Evolutionary conservation across 2,888 invertebrate species (phyloP).

Genomic region (Mystacides longicornis): DNA sequence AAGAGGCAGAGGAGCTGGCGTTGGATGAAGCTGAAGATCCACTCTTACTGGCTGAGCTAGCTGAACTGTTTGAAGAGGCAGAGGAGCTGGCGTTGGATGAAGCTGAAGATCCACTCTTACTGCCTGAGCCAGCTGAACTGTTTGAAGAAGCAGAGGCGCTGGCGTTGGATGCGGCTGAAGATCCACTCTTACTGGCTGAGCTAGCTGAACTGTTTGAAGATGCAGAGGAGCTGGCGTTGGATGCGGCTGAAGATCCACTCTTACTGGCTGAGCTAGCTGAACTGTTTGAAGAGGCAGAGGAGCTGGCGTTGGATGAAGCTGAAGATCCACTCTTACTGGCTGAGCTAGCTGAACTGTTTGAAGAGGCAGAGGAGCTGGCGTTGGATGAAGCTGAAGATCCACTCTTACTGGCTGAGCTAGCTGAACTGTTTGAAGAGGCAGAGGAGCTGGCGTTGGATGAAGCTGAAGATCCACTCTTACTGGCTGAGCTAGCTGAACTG

Average conservation of each 20-base stretch:
- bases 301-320: neutral
- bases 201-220: neutral
- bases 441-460: neutral
- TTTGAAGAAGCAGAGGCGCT: neutral
- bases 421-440: neutral
- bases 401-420: neutral
- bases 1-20: neutral
- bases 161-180: neutral
- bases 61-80: no score
- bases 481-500: neutral
- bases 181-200: neutral
- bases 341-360: neutral
- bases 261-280: neutral
- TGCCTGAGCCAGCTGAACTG: neutral
- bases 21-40: neutral
- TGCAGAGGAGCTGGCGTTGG: neutral
- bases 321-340: neutral
- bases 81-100: slow-evolving; percentile 3
- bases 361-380: no score
- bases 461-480: neutral
- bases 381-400: neutral
- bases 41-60: neutral
- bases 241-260: neutral
- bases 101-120: neutral
- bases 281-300: neutral